Percentiles rank a stretch among this genome's conserved stretches.
phyloP scores from a whole-genome alignment of 2,113 vertebrate species.

The Macrotus californicus region DNA sequence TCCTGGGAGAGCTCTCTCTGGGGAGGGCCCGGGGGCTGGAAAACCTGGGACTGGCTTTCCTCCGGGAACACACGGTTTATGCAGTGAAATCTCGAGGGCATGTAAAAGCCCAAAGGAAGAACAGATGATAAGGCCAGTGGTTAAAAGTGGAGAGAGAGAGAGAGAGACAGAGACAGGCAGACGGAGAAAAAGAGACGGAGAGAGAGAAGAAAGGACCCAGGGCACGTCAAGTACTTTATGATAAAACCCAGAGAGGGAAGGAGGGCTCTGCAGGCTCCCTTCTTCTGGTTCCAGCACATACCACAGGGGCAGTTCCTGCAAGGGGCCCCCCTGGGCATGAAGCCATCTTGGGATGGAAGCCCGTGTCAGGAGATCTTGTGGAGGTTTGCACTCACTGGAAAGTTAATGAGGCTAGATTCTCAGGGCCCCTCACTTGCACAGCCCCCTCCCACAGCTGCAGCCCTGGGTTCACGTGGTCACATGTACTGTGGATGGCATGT shows the following conservation, averaged over 20 bases:
- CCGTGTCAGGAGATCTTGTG: too few species aligned
- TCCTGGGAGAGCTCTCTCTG: background rate
- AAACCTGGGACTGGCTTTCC: background rate
- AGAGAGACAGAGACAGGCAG: background rate
- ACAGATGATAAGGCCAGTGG: background rate
- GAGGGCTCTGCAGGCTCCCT: background rate
- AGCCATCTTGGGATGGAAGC: background rate
- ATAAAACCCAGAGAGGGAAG: background rate
- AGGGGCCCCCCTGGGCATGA: background rate
- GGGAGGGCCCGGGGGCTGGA: background rate
- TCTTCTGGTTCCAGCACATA: background rate
- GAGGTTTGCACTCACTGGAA: background rate
- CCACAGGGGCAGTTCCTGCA: background rate
- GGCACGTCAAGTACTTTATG: background rate
- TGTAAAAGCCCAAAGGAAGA: background rate
- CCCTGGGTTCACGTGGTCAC: accelerated
- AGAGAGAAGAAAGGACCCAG: background rate
- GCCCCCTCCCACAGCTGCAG: too few species aligned
- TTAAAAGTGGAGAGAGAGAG: background rate
- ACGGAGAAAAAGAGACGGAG: background rate
- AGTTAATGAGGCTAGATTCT: background rate
- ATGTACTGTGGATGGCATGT: accelerated
- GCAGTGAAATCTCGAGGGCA: background rate
- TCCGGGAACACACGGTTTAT: background rate
- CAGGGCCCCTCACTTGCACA: background rate